These are phyloP conservation scores for Equus przewalskii DNA, from an alignment of 2,113 vertebrate genomes.

Conservation along the genomic window DNA sequence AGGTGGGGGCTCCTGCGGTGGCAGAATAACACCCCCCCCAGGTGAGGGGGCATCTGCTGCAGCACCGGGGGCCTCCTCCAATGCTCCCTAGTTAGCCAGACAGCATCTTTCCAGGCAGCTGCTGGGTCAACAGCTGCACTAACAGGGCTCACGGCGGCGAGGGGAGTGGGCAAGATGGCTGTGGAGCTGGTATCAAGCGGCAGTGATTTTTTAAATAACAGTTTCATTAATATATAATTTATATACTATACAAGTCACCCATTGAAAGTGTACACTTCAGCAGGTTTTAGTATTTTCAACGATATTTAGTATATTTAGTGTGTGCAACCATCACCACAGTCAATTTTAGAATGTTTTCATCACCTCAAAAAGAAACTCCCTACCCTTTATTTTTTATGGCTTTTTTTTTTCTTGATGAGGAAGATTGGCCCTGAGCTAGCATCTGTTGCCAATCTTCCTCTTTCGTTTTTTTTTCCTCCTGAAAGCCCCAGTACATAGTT, in stretches of 20 bases:
- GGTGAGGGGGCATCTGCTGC: background rate
- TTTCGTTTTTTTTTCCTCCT: no score
- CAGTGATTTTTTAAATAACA: background rate
- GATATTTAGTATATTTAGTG: background rate
- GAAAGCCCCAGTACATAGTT: no score
- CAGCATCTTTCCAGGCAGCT: background rate
- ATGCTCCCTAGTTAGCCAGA: background rate
- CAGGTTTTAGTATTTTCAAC: background rate
- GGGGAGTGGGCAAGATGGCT: accelerated
- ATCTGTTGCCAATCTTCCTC: no score
- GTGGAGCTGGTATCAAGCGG: background rate
- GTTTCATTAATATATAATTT: background rate
- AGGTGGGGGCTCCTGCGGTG: background rate
- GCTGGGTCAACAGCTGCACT: background rate
- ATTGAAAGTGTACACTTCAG: no score
- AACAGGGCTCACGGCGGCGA: accelerated
- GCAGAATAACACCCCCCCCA: background rate
- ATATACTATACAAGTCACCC: background rate
- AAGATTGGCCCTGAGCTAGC: no score
- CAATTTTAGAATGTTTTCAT: background rate
- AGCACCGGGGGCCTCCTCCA: background rate
- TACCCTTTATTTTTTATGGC: background rate
- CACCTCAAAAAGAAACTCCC: background rate
- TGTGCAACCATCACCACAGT: background rate
- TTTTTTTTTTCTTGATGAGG: no score